These are phyloP conservation scores for Drosophila lacteicornis DNA, from an alignment of 1,140 invertebrate genomes.

Conservation along the genomic window DNA sequence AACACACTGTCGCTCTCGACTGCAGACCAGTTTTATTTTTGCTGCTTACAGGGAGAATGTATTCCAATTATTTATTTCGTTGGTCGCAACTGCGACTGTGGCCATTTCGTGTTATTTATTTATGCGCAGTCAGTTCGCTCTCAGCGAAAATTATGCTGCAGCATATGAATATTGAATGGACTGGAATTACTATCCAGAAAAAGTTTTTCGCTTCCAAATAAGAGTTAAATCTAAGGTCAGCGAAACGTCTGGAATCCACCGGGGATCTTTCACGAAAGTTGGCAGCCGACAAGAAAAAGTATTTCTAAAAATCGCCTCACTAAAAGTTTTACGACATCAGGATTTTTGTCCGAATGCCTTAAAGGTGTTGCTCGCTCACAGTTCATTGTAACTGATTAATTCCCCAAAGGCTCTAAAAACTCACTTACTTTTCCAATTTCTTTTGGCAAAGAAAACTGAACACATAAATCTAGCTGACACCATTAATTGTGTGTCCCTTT, in stretches of 20 bases:
- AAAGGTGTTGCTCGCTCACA: constrained; percentile 4
- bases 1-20: not conserved
- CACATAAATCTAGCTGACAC: constrained; percentile 1
- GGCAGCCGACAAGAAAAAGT: constrained; percentile 8
- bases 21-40: not conserved
- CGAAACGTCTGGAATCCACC: not conserved
- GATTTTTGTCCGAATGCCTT: constrained; percentile 1
- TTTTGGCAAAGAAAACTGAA: not conserved
- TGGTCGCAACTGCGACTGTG: not conserved
- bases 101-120: constrained; percentile 37
- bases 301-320: constrained; percentile 14
- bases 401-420: constrained; percentile 14
- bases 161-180: constrained; percentile 54
- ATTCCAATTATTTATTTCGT: not conserved
- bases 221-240: constrained; percentile 1
- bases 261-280: not conserved
- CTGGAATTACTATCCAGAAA: not conserved
- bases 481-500: not conserved
- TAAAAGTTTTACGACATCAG: constrained; percentile 15
- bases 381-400: constrained; percentile 33
- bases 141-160: constrained; percentile 51
- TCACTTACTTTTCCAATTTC: constrained; percentile 13
- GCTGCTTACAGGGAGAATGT: not conserved
- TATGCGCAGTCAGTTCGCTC: constrained; percentile 30
- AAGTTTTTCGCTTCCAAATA: not conserved